Conservation (phyloP, 2,797 vertebrate genomes). For the Megalops cyprinoides region DNA sequence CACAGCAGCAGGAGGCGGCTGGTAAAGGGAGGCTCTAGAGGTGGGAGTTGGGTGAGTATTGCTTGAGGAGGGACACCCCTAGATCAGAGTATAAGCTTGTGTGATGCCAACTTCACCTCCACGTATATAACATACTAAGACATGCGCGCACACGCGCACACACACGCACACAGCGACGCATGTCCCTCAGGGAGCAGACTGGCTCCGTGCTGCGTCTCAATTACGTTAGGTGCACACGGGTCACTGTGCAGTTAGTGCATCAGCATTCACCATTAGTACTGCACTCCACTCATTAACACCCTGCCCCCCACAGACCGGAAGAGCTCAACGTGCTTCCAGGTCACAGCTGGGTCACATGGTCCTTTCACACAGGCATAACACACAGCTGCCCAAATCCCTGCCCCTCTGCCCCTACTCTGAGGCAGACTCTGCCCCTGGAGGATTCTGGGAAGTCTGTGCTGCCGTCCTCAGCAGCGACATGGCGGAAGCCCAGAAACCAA, state of each 20-base stretch:
- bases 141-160: neutral
- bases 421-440: neutral
- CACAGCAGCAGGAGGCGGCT: neutral
- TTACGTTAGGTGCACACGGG: neutral
- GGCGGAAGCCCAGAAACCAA: neutral
- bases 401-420: neutral
- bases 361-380: neutral
- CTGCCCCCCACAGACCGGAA: conserved; percentile 3
- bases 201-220: neutral
- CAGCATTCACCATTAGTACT: conserved; percentile 2
- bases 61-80: neutral
- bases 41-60: neutral
- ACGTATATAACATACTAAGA: neutral
- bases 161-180: neutral
- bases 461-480: neutral
- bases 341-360: neutral
- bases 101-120: neutral
- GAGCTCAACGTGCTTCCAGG: neutral
- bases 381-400: neutral
- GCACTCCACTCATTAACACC: neutral
- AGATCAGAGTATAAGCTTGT: neutral
- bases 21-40: neutral
- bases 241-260: conserved; percentile 3
- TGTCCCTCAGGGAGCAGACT: neutral
- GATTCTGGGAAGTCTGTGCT: neutral